These are phyloP conservation scores for Dinoponera quadriceps DNA, from an alignment of 1,140 invertebrate genomes.

Conservation along the genomic window DNA sequence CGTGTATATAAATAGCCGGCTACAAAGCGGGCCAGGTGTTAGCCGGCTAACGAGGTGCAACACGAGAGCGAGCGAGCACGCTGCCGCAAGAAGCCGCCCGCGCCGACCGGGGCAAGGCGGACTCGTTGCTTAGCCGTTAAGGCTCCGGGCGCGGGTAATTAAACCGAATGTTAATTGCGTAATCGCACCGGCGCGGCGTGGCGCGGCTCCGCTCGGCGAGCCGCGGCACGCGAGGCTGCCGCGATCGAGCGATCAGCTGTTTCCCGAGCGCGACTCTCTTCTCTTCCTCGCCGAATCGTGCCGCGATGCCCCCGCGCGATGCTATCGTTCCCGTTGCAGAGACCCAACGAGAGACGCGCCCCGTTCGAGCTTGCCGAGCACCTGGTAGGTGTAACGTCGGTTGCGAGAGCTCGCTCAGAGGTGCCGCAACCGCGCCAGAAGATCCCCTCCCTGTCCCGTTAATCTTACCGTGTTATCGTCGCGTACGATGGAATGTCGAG, in stretches of 20 bases:
- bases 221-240: conserved; percentile 65
- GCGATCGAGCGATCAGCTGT: conserved; percentile 67
- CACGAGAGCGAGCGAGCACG: conserved; percentile 63
- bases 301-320: conserved; percentile 49
- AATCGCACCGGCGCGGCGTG: conserved; percentile 46
- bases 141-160: conserved; percentile 62
- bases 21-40: conserved; percentile 58
- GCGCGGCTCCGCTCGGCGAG: neutral
- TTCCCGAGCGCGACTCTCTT: conserved; percentile 30
- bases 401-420: neutral
- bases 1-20: conserved; percentile 51
- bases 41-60: conserved; percentile 67
- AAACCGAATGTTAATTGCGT: conserved; percentile 73
- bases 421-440: conserved; percentile 8
- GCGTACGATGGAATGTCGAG: neutral
- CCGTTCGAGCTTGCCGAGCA: neutral
- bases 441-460: neutral
- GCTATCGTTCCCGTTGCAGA: conserved; percentile 21
- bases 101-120: conserved; percentile 66
- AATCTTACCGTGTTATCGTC: neutral
- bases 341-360: conserved; percentile 33
- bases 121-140: conserved; percentile 67
- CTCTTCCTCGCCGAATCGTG: conserved; percentile 54
- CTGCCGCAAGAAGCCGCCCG: conserved; percentile 38
- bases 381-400: conserved; percentile 26